Base-by-base conservation (phyloP, 2,888 invertebrate genomes). In the Tineola bisselliella region DNA sequence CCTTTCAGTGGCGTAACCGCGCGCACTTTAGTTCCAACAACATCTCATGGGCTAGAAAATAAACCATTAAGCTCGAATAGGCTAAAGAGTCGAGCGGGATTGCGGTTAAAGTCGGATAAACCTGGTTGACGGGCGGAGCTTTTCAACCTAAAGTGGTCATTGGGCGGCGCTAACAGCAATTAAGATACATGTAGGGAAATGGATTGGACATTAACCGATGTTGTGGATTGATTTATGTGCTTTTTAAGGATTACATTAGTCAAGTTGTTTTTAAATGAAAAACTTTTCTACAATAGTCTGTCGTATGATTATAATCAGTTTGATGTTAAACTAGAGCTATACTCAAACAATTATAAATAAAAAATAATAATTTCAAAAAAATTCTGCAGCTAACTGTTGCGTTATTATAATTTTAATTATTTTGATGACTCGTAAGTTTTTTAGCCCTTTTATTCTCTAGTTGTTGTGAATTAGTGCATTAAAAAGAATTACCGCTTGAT, bases 11-110 rank as follows among this genome's bases (percentile, higher is more conserved):
- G 79, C 80, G 83, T 87, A 86, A 87, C 62, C 56, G 86, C 81
- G 82, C 73, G 80, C 74, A 79, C 81, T 80, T 84, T 84, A 83
- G 84, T 78, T 75, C 77, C 73, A 76, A 77, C 76, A 76, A 77
- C 79, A 79, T 79, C 78, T 80, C 80, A 75, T 79, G 84, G 84
- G 84, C 86, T 86, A 84, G 86, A 86, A 86, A 84, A 87, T 84
- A 81, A 86, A 76, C 83, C 78, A 84, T 84, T 84, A 84, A 74
- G 75, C 71, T 69, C 73, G 71, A 80, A 77, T 76, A 75, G 75
- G 78, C 73, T 75, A 71, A 78, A 60, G 60, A 62, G 73, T 73
- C 70, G 71, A 69, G 70, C 68, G 65, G 68, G 71, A 72, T 69
- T 69, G 72, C 13, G 48, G 48, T 18, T 68, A 54, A 54, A 54